Conservation (phyloP, 2,888 invertebrate genomes). For the Scaeva pyrastri region DNA sequence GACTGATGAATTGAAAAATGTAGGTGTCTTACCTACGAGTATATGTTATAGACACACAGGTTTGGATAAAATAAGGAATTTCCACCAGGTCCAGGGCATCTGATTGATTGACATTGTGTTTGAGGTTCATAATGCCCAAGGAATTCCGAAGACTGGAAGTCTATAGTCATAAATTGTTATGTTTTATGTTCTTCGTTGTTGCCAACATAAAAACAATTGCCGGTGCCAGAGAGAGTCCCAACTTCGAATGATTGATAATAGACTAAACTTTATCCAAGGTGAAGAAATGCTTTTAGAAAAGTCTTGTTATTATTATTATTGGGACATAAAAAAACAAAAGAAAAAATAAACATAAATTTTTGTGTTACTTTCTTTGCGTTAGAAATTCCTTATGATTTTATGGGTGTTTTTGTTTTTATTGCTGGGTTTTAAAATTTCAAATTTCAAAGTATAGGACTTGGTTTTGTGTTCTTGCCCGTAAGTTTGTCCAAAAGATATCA, state of each 20-base stretch:
- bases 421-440: too few relatives aligned
- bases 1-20: conserved; percentile 42
- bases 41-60: neutral
- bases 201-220: neutral
- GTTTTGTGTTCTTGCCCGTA: too few relatives aligned
- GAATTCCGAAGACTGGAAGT: neutral
- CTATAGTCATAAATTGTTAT: conserved; percentile 15
- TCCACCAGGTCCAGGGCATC: neutral
- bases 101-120: conserved; percentile 31
- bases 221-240: neutral
- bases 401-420: too few relatives aligned
- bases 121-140: conserved; percentile 26
- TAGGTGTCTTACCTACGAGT: neutral
- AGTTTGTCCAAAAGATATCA: too few relatives aligned
- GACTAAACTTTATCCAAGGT: neutral
- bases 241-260: conserved; percentile 4
- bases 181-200: neutral
- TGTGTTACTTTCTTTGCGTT: too few relatives aligned
- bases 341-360: neutral
- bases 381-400: too few relatives aligned
- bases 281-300: neutral
- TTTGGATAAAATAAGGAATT: neutral
- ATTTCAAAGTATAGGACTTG: too few relatives aligned
- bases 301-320: neutral
- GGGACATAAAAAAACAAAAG: neutral